A percentile compares a stretch with the other conserved stretches of the same genome.
phyloP scores from a whole-genome alignment of 53 echinoderm and acorn worm species.

The Holothuria leucospilota region DNA sequence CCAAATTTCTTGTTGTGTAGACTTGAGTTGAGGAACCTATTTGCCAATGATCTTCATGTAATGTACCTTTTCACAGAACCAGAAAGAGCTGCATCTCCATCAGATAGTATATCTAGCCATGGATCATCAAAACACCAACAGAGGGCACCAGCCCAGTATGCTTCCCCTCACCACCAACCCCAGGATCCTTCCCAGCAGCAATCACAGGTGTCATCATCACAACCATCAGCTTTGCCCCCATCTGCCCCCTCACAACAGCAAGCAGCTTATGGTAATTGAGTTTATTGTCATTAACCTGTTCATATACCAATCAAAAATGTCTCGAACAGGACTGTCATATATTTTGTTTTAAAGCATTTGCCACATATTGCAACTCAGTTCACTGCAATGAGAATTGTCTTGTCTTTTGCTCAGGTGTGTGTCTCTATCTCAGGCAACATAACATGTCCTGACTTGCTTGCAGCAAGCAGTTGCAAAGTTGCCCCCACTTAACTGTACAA shows the following conservation, averaged over 20 bases:
- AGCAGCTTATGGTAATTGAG: neutral
- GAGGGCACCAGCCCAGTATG: constrained; percentile 38
- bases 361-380: too few species aligned
- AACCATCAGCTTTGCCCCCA: constrained; percentile 25
- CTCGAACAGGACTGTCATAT: too few species aligned
- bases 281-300: neutral
- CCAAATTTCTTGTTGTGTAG: too few species aligned
- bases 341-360: too few species aligned
- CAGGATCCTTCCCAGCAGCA: constrained; percentile 31
- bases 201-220: constrained; percentile 46
- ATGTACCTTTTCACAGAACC: constrained; percentile 22
- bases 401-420: too few species aligned
- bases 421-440: too few species aligned
- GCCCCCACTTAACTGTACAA: too few species aligned
- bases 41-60: too few species aligned
- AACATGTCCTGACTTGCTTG: too few species aligned
- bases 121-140: constrained; percentile 66
- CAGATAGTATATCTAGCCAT: constrained; percentile 87
- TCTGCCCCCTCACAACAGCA: constrained; percentile 45
- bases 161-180: constrained; percentile 39
- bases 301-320: neutral
- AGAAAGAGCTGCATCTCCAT: constrained; percentile 87
- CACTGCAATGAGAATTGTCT: too few species aligned
- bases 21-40: too few species aligned
- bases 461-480: too few species aligned